Percentiles rank a stretch among this genome's conserved stretches.
Conservation (phyloP, 2,888 invertebrate species). For the Clostera curtula region DNA sequence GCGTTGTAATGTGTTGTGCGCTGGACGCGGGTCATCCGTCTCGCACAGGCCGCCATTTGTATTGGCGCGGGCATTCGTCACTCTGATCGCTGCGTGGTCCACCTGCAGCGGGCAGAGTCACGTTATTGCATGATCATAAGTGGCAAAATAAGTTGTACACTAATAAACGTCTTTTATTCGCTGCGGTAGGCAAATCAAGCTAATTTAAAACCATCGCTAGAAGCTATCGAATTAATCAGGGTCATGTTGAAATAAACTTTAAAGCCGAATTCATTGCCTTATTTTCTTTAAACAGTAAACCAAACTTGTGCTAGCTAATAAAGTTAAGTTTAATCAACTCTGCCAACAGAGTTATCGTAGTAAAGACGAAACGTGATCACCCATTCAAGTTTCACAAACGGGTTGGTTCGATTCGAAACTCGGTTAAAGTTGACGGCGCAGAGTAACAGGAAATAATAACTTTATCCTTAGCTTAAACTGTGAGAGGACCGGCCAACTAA, state of each 20-base stretch:
- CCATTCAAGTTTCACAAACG: constrained; percentile 66
- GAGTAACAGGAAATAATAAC: constrained; percentile 72
- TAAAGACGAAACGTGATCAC: constrained; percentile 64
- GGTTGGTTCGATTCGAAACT: constrained; percentile 63
- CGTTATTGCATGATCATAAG: no score
- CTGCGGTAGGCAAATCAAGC: no score
- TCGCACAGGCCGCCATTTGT: constrained; percentile 55
- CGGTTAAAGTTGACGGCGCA: constrained; percentile 60
- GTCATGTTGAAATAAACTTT: constrained; percentile 7
- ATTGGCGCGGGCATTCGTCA: constrained; percentile 52
- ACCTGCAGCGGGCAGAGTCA: constrained; percentile 41
- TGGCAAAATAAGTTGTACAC: no score
- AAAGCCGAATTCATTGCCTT: no score
- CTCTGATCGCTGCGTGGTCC: constrained; percentile 53
- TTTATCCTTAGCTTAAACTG: constrained; percentile 65
- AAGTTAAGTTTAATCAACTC: constrained; percentile 52
- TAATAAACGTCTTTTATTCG: no score
- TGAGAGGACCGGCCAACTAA: constrained; percentile 65
- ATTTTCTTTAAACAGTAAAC: no score
- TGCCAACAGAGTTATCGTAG: constrained; percentile 52
- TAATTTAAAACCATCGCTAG: no score
- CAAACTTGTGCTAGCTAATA: no score
- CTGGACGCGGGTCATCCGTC: constrained; percentile 46
- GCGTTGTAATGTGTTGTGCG: constrained; percentile 40
- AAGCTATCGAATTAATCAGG: no score